phyloP scores from a whole-genome alignment of 2,113 vertebrate genomes.

The Petroica traversi region DNA sequence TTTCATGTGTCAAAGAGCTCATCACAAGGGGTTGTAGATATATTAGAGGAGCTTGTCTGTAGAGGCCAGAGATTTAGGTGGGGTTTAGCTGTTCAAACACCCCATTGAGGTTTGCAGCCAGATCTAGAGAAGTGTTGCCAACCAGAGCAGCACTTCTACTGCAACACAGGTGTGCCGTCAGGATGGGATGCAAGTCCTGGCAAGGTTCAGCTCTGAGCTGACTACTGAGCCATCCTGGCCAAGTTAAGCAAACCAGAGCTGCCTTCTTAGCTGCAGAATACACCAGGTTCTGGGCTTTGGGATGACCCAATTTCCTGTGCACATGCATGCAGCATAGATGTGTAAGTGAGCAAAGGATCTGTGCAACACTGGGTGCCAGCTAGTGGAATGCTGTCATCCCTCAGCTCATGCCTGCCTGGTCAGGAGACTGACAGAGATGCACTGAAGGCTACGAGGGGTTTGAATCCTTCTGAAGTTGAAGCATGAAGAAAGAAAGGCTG shows the following conservation, averaged over 20 bases:
- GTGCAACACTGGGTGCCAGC: not conserved
- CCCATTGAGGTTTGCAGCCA: not conserved
- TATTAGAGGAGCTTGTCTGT: not conserved
- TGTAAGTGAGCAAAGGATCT: not conserved
- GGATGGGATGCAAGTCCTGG: not conserved
- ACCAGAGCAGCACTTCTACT: fast-evolving
- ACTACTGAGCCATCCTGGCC: not conserved
- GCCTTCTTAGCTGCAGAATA: not conserved
- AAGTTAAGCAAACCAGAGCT: not conserved
- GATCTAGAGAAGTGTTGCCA: not conserved
- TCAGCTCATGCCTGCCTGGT: not conserved
- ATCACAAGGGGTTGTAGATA: not conserved
- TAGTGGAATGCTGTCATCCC: not conserved
- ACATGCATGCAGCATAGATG: fast-evolving
- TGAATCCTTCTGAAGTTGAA: not conserved
- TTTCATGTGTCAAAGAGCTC: not conserved
- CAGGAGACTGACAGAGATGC: not conserved
- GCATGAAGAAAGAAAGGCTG: not conserved
- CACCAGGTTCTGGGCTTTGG: not conserved
- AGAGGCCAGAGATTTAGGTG: not conserved
- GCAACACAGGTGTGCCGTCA: not conserved
- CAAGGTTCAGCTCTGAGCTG: not conserved
- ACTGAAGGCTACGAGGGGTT: fast-evolving
- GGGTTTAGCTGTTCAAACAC: fast-evolving
- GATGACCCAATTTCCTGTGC: not conserved